phyloP scores from a whole-genome alignment of 2,797 vertebrate genomes.

The Florisuga fusca region DNA sequence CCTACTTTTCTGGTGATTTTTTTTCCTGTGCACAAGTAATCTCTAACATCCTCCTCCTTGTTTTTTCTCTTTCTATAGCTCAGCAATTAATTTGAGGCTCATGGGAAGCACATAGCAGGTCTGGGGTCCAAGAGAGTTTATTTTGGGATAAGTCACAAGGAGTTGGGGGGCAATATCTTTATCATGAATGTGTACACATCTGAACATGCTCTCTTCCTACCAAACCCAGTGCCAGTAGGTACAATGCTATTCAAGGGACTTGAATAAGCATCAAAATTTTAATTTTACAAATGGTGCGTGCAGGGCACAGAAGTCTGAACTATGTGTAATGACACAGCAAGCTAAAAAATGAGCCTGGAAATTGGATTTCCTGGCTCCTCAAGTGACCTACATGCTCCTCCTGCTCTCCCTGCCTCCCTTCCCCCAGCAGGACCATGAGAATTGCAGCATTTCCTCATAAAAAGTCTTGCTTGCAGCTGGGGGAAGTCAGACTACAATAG shows the following conservation, averaged over 20 bases:
- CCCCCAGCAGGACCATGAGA: not conserved
- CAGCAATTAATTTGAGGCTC: not conserved
- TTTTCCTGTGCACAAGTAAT: not conserved
- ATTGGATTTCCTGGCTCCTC: not conserved
- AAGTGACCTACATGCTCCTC: not conserved
- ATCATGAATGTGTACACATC: not conserved
- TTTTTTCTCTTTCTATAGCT: not conserved
- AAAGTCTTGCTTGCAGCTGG: constrained; percentile 27
- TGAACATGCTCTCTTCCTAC: not conserved
- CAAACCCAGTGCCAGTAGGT: not conserved
- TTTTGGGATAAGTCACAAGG: not conserved
- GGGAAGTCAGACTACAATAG: constrained; percentile 5
- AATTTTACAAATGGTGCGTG: not conserved
- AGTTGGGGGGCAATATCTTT: not conserved
- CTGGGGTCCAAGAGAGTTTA: not conserved
- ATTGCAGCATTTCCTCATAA: not conserved
- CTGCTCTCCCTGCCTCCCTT: not conserved
- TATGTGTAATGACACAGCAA: constrained; percentile 7
- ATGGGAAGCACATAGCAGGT: not conserved
- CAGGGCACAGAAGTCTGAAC: not conserved
- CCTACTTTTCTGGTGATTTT: not conserved
- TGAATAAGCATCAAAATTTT: not conserved
- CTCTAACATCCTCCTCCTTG: not conserved
- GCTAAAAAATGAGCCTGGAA: not conserved
- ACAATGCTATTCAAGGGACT: not conserved